Evolutionary conservation across 2,888 invertebrate species (phyloP), one percentile per base, ranked within the genome.

Genomic region (Stenotaenia linearis): DNA sequence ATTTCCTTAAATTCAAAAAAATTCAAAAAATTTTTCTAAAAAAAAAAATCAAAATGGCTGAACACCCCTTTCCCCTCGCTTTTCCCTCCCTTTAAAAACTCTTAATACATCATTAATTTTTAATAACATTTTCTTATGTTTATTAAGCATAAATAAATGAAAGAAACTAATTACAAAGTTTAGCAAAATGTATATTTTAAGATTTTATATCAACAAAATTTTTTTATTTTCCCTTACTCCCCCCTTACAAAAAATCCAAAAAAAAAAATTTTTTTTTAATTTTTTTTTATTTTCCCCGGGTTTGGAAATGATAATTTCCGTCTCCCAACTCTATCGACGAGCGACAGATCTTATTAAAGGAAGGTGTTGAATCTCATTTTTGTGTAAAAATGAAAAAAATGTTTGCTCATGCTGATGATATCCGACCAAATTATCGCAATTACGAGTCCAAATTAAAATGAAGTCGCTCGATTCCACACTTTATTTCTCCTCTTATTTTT

Each of bases 371-470:
- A 61, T 61, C 61, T 61, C 61, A 61, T 61, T 61, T 61, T 61
- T 61, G 61, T 28, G 28, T 61, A 61, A 61, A 61, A n/a, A n/a
- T n/a, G n/a, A n/a, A n/a, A 56, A 61, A 61, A 61, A 61, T 40
- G 77, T 77, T 77, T 77, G 77, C 40, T 77, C 77, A 77, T 35
- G 77, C 77, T 28, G 40, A 40, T 77, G 77, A 77, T 77, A 77
- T 77, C 77, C 77, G 40, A 61, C 40, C 77, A 77, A 77, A 77
- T 77, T 77, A 77, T 77, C 77, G 40, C 77, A 77, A 77, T 77
- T 77, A 77, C 40, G 77, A 45, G 25, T 77, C 77, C 77, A 77
- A 77, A 77, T 77, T 77, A 77, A 77, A 77, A 77, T 77, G 61
- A 61, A 61, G 61, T 61, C 61, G 61, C 61, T 61, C 61, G 61